phyloP scores from a whole-genome alignment of 2,888 invertebrate species.

The Xestia sexstrigata region DNA sequence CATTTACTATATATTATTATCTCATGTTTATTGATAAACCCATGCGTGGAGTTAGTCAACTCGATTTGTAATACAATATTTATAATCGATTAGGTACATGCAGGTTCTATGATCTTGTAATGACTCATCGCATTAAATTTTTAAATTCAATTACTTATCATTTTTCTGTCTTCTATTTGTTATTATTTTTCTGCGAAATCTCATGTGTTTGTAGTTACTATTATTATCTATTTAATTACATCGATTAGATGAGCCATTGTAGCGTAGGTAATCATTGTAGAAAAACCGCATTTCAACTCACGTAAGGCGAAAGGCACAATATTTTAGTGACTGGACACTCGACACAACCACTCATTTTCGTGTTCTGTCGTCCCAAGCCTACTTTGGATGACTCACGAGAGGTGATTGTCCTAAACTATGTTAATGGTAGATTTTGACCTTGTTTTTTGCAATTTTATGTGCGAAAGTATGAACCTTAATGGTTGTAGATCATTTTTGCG shows the following conservation, averaged over 20 bases:
- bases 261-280: constrained; percentile 1
- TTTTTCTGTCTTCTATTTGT: constrained; percentile 3
- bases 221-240: background rate
- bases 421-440: constrained; percentile 50
- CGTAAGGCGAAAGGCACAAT: constrained; percentile 31
- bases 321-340: constrained; percentile 39
- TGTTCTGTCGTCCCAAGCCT: constrained; percentile 42
- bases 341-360: background rate
- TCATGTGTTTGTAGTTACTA: background rate
- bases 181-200: constrained; percentile 12
- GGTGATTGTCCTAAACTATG: constrained; percentile 60
- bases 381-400: constrained; percentile 43
- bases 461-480: constrained; percentile 52
- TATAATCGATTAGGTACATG: background rate
- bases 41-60: constrained; percentile 18
- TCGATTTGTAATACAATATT: constrained; percentile 5
- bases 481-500: constrained; percentile 15
- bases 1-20: constrained; percentile 35
- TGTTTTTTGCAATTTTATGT: constrained; percentile 55
- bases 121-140: constrained; percentile 11
- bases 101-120: background rate
- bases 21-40: constrained; percentile 33
- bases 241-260: background rate
- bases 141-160: constrained; percentile 18
- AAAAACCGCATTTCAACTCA: constrained; percentile 6